Base-by-base conservation (phyloP, 2,113 vertebrate genomes). In the Eublepharis macularius region DNA sequence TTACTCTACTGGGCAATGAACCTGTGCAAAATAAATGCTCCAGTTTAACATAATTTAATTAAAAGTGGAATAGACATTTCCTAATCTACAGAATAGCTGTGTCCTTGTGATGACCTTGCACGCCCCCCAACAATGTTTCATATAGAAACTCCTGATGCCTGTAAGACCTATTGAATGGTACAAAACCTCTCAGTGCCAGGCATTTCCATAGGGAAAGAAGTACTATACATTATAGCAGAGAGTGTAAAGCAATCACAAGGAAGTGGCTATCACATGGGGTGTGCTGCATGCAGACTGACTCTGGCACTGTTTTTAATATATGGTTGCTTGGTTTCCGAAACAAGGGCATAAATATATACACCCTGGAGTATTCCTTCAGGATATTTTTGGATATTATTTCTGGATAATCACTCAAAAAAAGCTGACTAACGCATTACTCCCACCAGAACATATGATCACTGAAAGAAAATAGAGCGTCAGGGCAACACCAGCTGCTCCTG, bases 401-500 rank as follows among this genome's bases (percentile, higher is more conserved):
- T 92, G 78, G 89, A 85, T 93, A 78, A 76, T 91, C 76, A 81
- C 81, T 91, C 90, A 80, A 86, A 90, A n/a, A 91, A 94, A 92
- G 83, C 83, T 93, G 93, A 90, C 90, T 84, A 89, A 90, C 82
- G 83, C 84, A 84, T 82, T 90, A 83, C 92, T 93, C 88, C 66
- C 87, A 89, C 69, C 60, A 87, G 92, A 88, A 91, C 91, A 82
- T 86, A 89, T 84, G 86, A 93, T 92, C 87, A 91, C 85, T 91
- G 86, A 92, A 95, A 90, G 88, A 51, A 89, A 94, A 88, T 90
- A 90, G 93, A 90, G 91, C 93, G 91, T 82, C 90, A 88, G 85
- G 87, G 89, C 82, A 91, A 54, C 89, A 90, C 81, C 84, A 73
- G 76, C 91, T 95, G 88, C 91, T 92, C 95, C 88, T 88, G 80